Percentiles rank a stretch among this genome's conserved stretches.
phyloP scores from a whole-genome alignment of 2,113 vertebrate species.

The Strix aluco region DNA sequence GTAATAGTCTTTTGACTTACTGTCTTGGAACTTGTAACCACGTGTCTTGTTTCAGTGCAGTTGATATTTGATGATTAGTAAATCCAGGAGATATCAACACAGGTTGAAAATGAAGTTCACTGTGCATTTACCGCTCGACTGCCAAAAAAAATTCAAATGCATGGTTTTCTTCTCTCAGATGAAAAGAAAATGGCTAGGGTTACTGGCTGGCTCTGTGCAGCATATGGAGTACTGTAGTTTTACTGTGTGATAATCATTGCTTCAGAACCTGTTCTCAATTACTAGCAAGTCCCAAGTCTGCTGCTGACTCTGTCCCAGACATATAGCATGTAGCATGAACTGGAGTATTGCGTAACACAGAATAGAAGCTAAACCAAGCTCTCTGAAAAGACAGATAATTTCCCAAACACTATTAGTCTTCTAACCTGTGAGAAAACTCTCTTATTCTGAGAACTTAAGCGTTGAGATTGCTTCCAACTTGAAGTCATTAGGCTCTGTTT shows the following conservation, averaged over 20 bases:
- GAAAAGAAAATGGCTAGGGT: constrained; percentile 44
- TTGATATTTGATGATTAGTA: constrained; percentile 34
- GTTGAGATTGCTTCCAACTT: constrained; percentile 17
- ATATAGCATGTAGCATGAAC: background rate
- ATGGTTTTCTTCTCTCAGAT: background rate
- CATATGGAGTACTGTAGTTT: constrained; percentile 23
- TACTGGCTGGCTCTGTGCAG: constrained; percentile 27
- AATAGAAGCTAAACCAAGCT: constrained; percentile 33
- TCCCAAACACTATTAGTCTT: background rate
- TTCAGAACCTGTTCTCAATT: constrained; percentile 67
- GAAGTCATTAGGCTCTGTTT: constrained; percentile 24
- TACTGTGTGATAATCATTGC: constrained; percentile 30
- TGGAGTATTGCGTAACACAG: background rate
- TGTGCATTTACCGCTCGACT: background rate
- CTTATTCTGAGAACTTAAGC: background rate
- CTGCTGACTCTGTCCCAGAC: constrained; percentile 2
- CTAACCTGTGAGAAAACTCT: background rate
- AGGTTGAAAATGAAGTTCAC: constrained; percentile 23
- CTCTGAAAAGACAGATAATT: background rate
- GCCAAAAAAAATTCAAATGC: background rate
- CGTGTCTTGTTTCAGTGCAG: constrained; percentile 7
- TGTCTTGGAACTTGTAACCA: constrained; percentile 18
- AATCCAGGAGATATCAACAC: constrained; percentile 40
- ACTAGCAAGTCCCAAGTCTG: constrained; percentile 11
- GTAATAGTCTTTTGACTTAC: background rate